phyloP scores from a whole-genome alignment of 2,797 vertebrate species.

The Simalia tracyae region DNA sequence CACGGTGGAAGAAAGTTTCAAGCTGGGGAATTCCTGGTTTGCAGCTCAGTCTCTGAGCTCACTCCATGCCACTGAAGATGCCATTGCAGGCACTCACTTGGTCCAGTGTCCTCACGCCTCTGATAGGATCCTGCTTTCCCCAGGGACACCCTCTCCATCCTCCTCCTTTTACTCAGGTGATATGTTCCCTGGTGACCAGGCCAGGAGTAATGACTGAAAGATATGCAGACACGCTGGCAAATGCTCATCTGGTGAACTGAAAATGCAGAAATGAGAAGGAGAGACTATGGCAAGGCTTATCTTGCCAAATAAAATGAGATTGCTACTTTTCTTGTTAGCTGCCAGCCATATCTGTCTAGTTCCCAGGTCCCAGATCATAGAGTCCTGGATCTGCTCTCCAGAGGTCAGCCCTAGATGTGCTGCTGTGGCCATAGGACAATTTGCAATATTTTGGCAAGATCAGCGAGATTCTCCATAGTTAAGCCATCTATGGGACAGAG shows the following conservation, averaged over 20 bases:
- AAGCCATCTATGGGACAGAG: not conserved
- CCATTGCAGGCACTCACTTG: slow-evolving; percentile 57
- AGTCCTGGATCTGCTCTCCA: not conserved
- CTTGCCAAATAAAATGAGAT: not conserved
- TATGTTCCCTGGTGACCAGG: slow-evolving; percentile 68
- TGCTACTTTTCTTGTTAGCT: not conserved
- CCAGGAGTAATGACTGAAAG: slow-evolving; percentile 67
- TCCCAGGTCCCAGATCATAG: not conserved
- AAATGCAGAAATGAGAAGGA: not conserved
- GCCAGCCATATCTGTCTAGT: not conserved
- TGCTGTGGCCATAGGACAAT: not conserved
- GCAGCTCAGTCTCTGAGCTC: not conserved
- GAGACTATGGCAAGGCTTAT: not conserved
- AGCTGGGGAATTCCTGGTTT: not conserved
- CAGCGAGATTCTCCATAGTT: not conserved
- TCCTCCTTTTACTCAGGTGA: slow-evolving; percentile 72
- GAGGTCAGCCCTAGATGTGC: not conserved
- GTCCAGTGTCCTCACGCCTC: slow-evolving; percentile 44
- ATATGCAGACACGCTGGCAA: slow-evolving; percentile 47
- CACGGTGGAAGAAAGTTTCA: not conserved
- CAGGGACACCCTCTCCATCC: slow-evolving; percentile 57
- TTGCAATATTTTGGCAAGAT: not conserved
- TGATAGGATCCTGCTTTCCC: slow-evolving; percentile 46
- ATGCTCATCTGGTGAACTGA: not conserved
- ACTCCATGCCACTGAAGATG: not conserved